Conservation (phyloP, 2,888 invertebrate species). For the Himalopsyche japonica region DNA sequence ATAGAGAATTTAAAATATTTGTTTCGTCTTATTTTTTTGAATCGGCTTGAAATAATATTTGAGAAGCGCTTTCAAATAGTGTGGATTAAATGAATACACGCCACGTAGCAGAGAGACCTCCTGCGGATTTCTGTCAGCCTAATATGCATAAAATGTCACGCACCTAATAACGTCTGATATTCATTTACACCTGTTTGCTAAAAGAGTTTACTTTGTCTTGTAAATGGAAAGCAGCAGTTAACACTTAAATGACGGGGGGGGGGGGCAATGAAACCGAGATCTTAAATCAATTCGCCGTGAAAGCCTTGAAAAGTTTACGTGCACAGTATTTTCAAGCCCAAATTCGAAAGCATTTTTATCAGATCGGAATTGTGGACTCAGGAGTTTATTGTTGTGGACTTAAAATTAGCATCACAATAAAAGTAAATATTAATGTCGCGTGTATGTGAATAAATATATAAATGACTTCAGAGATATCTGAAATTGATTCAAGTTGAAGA, state of each 20-base stretch:
- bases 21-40: too few relatives aligned
- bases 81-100: conserved; percentile 9
- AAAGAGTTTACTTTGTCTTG: conserved; percentile 20
- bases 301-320: not conserved
- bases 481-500: too few relatives aligned
- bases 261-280: conserved; percentile 8
- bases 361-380: not conserved
- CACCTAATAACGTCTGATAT: conserved; percentile 25
- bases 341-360: not conserved
- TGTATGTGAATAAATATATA: not conserved
- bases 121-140: conserved; percentile 31
- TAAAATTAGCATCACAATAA: not conserved
- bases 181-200: conserved; percentile 33
- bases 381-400: not conserved
- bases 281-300: not conserved
- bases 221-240: conserved; percentile 13
- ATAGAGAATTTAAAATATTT: too few relatives aligned
- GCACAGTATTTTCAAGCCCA: not conserved
- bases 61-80: not conserved
- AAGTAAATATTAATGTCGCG: not conserved
- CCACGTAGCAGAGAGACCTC: conserved; percentile 25
- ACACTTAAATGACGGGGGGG: not conserved
- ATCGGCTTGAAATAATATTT: not conserved
- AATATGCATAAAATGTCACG: conserved; percentile 39
- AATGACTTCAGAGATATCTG: too few relatives aligned